Base-by-base conservation (phyloP, 2,888 invertebrate species). In the Myopa testacea region DNA sequence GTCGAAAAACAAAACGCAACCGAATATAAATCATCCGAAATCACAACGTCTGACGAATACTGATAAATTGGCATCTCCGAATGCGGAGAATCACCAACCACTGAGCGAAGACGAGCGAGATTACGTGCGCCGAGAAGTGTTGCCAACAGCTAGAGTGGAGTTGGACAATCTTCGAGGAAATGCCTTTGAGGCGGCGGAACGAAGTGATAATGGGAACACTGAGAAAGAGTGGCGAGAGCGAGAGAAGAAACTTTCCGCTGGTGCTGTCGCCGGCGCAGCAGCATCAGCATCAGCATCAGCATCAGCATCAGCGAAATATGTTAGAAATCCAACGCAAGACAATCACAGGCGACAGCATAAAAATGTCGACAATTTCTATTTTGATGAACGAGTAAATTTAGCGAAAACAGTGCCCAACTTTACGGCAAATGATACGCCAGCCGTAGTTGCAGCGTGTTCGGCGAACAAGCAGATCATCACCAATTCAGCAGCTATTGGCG, bases 391-490 rank as follows among this genome's bases (percentile, higher is more conserved):
- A 83, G 83, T 85, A 85, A 86, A 85, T 84, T 84, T 85, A 86
- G 86, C 85, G 81, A 83, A 84, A 83, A 84, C 84, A 84, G 85
- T 84, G 84, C 84, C 83, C 80, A 79, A 78, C 76, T 75, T 77
- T 55, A 77, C 63, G 62, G 37, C 69, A 38, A 75, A 62, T 50
- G 45, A 50, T 63, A 37, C 7, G 50, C 76, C 68, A 65, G 4
- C 60, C 55, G 38, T 16, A 26, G 34, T 8, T 34, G 38, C 50
- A 69, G 52, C 52, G 52, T 40, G 60, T n/a, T 45, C 75, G 34
- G 37, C 50, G 38, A 45, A 10, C 45, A 40, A 45, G 40, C 10
- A n/a, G 40, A 34, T 26, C 37, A 52, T 37, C 14, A 16, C 37
- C 19, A 34, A 70, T 70, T 50, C 70, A 70, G 55, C 60, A 55